Base-by-base conservation (phyloP, 2,113 vertebrate species). In the Plecturocebus donacophilus region DNA sequence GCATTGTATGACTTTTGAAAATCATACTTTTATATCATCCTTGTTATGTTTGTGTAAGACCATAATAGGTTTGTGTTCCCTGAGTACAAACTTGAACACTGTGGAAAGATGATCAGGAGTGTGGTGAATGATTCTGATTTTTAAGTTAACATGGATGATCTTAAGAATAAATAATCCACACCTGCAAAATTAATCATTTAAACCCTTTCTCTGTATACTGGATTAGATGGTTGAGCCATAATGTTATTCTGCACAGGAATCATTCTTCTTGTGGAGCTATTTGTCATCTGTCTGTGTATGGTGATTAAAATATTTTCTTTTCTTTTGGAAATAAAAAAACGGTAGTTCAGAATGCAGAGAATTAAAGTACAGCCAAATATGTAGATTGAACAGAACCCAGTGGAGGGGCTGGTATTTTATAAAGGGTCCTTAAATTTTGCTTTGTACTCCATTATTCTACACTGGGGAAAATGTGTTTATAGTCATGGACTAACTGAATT, bases 91-190 rank as follows among this genome's bases (percentile, higher is more conserved):
- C 73, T 82, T 77, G 87, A 95, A 91, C 35, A 35, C 45, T 45
- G 13, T 94, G 45, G 61, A 87, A 87, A 95, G 76, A 96, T 86
- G 77, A 95, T 94, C 70, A 96, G 87, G 38, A 77, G 40, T 75
- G 49, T 96, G 35, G 56, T 86, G 76, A 92, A 47, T 85, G 92
- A 91, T 90, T 97, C 64, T 75, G 64, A 85, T 70, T 91, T 97
- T 96, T 82, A 97, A 95, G 88, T 95, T 94, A 97, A 68, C n/a
- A 40, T 73, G 76, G 58, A 90, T 96, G 90, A 94, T 96, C 40
- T 88, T 81, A 92, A 97, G 90, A 97, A 66, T 58, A 94, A 97
- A 97, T 95, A 97, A 85, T 96, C 52, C 38, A 95, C 35, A 96
- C 91, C 82, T 96, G 45, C 27, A 92, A 84, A 97, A 87, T 94